phyloP scores from a whole-genome alignment of 2,888 invertebrate genomes.

The Drosophila anomalipes region DNA sequence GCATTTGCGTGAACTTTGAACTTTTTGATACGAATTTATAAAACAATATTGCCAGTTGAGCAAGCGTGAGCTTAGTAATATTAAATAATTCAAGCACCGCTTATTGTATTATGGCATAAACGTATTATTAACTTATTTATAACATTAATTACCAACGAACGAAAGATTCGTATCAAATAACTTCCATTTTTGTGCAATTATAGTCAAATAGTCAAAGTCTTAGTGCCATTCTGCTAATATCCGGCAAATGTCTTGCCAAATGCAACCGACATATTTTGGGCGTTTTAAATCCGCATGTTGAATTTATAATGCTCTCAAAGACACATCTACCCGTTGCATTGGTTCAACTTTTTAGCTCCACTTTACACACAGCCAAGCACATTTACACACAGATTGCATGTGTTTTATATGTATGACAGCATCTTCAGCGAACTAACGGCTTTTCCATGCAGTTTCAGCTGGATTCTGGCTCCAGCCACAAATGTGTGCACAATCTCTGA shows the following conservation, averaged over 20 bases:
- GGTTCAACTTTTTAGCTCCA: slow-evolving; percentile 5
- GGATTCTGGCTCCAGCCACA: slow-evolving; percentile 63
- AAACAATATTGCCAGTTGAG: background rate
- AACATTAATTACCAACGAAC: background rate
- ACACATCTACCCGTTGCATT: background rate
- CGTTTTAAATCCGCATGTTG: slow-evolving; percentile 60
- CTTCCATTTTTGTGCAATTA: background rate
- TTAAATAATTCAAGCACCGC: background rate
- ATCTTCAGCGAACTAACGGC: slow-evolving; percentile 58
- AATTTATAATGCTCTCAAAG: slow-evolving; percentile 58
- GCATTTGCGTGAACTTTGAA: background rate
- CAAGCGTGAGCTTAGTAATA: background rate
- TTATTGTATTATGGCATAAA: background rate
- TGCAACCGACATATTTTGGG: slow-evolving; percentile 63
- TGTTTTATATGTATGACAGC: slow-evolving; percentile 6
- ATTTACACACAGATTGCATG: slow-evolving; percentile 3
- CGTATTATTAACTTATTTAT: background rate
- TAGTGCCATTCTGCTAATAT: slow-evolving; percentile 22
- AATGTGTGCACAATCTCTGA: slow-evolving; percentile 56
- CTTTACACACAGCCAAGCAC: slow-evolving; percentile 15
- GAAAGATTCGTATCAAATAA: background rate
- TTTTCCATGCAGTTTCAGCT: slow-evolving; percentile 63
- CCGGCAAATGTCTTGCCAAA: slow-evolving; percentile 40
- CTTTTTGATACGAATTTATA: background rate
- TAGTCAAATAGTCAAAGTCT: slow-evolving; percentile 16